Evolutionary conservation across 2,113 vertebrate genomes (phyloP).

Genomic region (Salvator merianae): DNA sequence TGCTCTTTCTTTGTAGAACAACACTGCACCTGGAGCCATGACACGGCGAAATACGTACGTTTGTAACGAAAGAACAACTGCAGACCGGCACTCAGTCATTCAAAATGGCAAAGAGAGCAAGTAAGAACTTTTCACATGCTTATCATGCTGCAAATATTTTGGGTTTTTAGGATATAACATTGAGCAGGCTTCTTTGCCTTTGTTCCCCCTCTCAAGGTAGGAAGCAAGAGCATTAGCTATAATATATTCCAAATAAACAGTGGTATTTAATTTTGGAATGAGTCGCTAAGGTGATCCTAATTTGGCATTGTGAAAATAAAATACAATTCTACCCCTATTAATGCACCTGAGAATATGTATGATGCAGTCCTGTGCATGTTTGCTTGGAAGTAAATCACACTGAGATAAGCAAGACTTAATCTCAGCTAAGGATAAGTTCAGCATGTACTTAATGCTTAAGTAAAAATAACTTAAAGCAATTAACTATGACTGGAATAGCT

Average conservation of each 20-base stretch:
- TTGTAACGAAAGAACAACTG: constrained; percentile 90
- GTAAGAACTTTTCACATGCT: constrained; percentile 70
- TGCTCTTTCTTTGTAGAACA: constrained; percentile 80
- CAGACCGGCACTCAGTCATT: constrained; percentile 92
- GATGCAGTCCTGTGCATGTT: not conserved
- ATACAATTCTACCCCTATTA: not conserved
- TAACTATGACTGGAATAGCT: not conserved
- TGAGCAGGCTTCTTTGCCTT: not conserved
- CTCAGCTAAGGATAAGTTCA: not conserved
- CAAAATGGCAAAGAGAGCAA: constrained; percentile 98
- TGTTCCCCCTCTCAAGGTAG: not conserved
- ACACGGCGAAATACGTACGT: constrained; percentile 95
- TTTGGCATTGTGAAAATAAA: not conserved
- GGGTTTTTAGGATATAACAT: not conserved
- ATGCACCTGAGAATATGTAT: not conserved
- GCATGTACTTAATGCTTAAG: not conserved
- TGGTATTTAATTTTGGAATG: constrained; percentile 28
- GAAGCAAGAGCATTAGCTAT: not conserved
- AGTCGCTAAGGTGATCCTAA: not conserved
- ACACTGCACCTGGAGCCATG: constrained; percentile 89
- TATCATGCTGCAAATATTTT: too few relatives aligned
- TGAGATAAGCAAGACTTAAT: not conserved
- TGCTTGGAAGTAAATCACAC: not conserved
- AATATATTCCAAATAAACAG: constrained; percentile 14
- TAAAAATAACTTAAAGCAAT: not conserved